Conservation (phyloP, 2,888 invertebrate genomes). For the Lasioglossum pauxillum region DNA sequence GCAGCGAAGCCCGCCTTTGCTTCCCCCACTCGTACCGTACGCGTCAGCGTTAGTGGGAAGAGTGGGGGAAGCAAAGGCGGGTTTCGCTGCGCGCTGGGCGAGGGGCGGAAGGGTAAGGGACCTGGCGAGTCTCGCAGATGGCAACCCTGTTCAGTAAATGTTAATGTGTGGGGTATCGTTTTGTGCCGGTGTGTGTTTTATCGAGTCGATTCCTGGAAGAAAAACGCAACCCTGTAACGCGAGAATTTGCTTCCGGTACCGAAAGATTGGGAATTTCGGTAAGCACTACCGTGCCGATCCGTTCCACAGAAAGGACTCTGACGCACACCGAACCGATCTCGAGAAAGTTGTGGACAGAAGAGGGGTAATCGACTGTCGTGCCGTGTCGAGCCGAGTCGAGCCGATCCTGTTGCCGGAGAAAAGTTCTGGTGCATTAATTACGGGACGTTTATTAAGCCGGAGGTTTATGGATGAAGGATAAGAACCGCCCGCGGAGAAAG, state of each 20-base stretch:
- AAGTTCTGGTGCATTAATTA: conserved; percentile 39
- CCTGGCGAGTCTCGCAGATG: too few relatives aligned
- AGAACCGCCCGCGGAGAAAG: conserved; percentile 13
- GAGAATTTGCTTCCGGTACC: neutral
- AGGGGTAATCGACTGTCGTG: conserved; percentile 11
- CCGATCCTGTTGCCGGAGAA: conserved; percentile 23
- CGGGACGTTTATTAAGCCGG: conserved; percentile 10
- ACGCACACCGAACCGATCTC: conserved; percentile 37
- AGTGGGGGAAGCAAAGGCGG: too few relatives aligned
- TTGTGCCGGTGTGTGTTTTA: too few relatives aligned
- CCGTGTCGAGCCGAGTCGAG: neutral
- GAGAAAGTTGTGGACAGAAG: conserved; percentile 40
- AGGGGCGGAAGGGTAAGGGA: too few relatives aligned
- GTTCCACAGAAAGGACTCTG: conserved; percentile 52
- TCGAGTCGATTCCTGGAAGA: neutral
- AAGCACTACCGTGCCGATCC: conserved; percentile 36
- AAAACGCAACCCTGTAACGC: neutral
- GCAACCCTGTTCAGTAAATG: too few relatives aligned
- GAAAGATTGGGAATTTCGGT: neutral
- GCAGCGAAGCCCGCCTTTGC: too few relatives aligned
- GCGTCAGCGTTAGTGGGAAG: too few relatives aligned
- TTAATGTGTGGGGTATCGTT: too few relatives aligned
- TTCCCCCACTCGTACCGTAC: too few relatives aligned
- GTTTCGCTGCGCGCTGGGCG: too few relatives aligned
- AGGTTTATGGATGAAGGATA: conserved; percentile 3